Percentiles rank a stretch among this genome's conserved stretches.
phyloP scores from a whole-genome alignment of 2,797 vertebrate species.

The Darevskia nairensis region DNA sequence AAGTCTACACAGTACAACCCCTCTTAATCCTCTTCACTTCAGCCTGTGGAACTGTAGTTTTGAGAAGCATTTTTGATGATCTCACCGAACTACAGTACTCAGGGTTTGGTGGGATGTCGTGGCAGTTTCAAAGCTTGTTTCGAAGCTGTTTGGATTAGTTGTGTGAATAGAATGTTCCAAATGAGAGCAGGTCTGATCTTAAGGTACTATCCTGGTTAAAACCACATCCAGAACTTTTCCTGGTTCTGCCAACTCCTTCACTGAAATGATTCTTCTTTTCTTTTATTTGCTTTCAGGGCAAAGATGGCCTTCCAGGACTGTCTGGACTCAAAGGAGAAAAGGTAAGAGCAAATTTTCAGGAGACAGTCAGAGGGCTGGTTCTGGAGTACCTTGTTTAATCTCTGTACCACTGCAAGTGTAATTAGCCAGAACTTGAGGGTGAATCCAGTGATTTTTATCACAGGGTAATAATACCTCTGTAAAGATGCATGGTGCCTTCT shows the following conservation, averaged over 20 bases:
- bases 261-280: neutral
- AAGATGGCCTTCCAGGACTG: conserved; percentile 43
- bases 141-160: neutral
- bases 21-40: neutral
- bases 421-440: neutral
- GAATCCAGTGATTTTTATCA: neutral
- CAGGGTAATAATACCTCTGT: too few species aligned
- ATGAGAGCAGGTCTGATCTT: neutral
- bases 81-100: neutral
- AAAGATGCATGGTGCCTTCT: too few species aligned
- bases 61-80: neutral
- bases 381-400: too few species aligned
- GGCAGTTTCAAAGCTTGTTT: neutral
- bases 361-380: neutral
- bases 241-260: neutral
- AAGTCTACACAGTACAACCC: too few species aligned
- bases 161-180: neutral
- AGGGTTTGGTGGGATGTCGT: neutral
- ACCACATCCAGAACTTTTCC: neutral
- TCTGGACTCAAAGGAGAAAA: conserved; percentile 79
- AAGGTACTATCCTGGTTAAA: neutral
- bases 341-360: conserved; percentile 64
- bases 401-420: neutral
- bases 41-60: neutral
- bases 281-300: conserved; percentile 67